Evolutionary conservation across 2,797 vertebrate genomes (phyloP), one percentile per base, ranked within the genome.

Genomic region (Semotilus atromaculatus): DNA sequence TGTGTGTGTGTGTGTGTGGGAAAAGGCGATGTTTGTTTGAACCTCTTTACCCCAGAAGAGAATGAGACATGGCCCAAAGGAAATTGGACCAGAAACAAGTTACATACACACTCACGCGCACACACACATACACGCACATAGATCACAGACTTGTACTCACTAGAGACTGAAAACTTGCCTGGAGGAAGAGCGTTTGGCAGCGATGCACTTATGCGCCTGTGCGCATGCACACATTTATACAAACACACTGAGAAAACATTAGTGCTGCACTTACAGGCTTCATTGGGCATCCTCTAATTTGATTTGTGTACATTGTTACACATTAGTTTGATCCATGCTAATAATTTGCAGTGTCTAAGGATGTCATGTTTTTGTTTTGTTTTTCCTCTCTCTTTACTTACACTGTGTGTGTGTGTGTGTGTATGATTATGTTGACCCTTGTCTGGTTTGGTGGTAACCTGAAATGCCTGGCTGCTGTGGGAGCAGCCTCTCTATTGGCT

Each of bases 391-490:
- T 34, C 16, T 29, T 34, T 74, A 13, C 16, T 58, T 29, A 1
- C 34, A 7, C 16, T 45, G 43, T 45, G 43, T 45, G 43, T 10
- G 38, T 10, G 38, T 40, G 13, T n/a, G 4, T 62, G 1, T 51
- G 7, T 23, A 18, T 18, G 7, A 23, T 55, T 14, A 51, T 70
- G 67, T 64, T 85, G 71, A 81, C 75, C 84, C 79, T 66, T 45
- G 84, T 83, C 89, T 91, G 62, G 76, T 80, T 84, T 88, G 86
- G 85, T 81, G 66, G 86, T 92, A 92, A 92, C 94, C 92, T 92
- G 87, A 89, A 80, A 85, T 91, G 90, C 89, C 91, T 88, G 89
- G 88, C 88, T 93, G 90, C 79, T 73, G 53, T 48, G 55, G 40
- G 83, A 80, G 62, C 45, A 73, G 55, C 26, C 13, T 62, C 72